These are phyloP conservation scores for Lamprotornis superbus DNA, from an alignment of 2,113 vertebrate genomes.

Conservation along the genomic window DNA sequence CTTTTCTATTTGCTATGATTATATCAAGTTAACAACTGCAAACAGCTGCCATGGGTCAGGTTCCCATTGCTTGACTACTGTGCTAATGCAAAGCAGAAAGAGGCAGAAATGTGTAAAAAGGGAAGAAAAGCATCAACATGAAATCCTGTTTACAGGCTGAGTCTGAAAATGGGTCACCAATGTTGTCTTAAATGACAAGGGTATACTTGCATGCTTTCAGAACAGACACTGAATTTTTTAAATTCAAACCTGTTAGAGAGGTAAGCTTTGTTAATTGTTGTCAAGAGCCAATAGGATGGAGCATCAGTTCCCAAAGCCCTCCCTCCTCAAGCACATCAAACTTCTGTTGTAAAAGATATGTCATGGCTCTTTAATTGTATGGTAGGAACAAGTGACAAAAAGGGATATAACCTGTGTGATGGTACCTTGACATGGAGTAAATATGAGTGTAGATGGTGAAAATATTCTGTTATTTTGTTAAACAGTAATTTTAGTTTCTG, in stretches of 20 bases:
- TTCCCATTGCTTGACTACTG: not conserved
- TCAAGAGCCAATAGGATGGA: not conserved
- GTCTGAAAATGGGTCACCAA: not conserved
- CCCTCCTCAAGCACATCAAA: not conserved
- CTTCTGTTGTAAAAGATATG: not conserved
- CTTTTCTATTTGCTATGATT: not conserved
- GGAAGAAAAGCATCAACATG: not conserved
- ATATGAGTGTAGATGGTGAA: not conserved
- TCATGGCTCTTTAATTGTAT: not conserved
- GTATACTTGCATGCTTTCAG: not conserved
- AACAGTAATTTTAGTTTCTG: not conserved
- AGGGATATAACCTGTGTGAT: not conserved
- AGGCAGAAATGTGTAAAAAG: not conserved
- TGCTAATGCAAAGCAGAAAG: not conserved
- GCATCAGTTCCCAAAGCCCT: not conserved
- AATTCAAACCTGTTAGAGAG: not conserved
- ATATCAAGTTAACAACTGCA: not conserved
- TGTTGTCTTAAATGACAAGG: not conserved
- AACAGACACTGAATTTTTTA: not conserved
- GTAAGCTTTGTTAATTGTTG: not conserved
- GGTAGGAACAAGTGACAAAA: not conserved
- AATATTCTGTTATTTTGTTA: not conserved
- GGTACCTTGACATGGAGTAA: not conserved
- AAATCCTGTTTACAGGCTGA: not conserved
- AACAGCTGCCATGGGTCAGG: not conserved